Base-by-base conservation (phyloP, 2,797 vertebrate species). In the Mionectes olivaceus region DNA sequence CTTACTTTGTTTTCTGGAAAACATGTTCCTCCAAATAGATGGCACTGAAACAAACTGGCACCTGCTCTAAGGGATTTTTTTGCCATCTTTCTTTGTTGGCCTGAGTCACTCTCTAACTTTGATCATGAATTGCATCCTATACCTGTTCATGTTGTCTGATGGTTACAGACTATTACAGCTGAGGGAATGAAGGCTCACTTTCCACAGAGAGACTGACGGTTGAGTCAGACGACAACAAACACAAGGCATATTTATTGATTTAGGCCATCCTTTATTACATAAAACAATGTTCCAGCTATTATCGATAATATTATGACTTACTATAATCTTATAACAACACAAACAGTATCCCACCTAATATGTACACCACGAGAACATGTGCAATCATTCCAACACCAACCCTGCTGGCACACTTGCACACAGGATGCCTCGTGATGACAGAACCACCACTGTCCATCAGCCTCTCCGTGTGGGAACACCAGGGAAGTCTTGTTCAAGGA, bases 171-270 rank as follows among this genome's bases (percentile, higher is more conserved):
- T 35, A 43, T 44, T 68, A 61, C 8, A 68, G 44, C n/a, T 81
- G 55, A 59, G 49, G 16, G 47, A 93, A 52, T 56, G 61, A 81
- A 69, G 18, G 15, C 22, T 83, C 41, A 60, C 2, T 80, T 87
- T 93, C 59, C 44, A 59, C 60, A 93, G 39, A 71, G 24, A 60
- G 56, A 63, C 28, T 12, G 4, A 17, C 28, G 44, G 16, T 33
- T 87, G 68, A 90, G 67, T 63, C 49, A 80, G 76, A 74, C 41
- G 49, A 91, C 2, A 27, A 83, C 64, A 93, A 88, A 49, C 41
- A 41, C 33, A 83, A 70, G 21, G 52, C 70, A 33, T 52, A 91
- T 89, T 91, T 89, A 91, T 80, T 91, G 44, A 89, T 39, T 91
- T 91, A 95, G 13, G 32, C 5, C 13, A 71, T 70, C 37, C 53